These are phyloP conservation scores for Choloepus didactylus DNA, from an alignment of 2,797 vertebrate genomes.

Conservation along the genomic window DNA sequence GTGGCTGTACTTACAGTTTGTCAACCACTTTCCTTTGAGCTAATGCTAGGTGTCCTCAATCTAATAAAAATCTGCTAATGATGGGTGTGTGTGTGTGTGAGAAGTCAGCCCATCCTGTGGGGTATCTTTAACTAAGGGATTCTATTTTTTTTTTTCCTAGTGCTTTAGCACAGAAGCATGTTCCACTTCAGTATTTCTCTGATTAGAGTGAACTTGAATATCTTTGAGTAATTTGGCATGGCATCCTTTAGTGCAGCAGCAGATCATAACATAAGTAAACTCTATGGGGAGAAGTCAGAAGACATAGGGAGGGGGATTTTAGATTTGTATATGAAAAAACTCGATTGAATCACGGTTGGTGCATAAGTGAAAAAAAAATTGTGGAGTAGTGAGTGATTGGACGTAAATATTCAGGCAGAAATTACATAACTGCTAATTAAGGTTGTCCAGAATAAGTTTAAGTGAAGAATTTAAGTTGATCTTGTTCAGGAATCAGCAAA, in stretches of 20 bases:
- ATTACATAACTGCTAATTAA: conserved; percentile 41
- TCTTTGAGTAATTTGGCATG: background rate
- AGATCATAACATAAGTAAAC: conserved; percentile 1
- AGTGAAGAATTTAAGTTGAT: conserved; percentile 34
- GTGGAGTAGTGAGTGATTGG: background rate
- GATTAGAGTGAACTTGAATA: background rate
- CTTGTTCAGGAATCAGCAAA: conserved; percentile 32
- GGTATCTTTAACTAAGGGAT: background rate
- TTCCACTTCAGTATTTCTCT: conserved; percentile 22
- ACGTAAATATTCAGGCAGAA: conserved; percentile 4
- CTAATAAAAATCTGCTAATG: conserved; percentile 73
- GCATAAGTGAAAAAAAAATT: conserved; percentile 14
- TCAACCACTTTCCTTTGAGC: conserved; percentile 26
- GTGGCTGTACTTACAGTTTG: background rate
- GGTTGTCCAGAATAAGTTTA: conserved; percentile 6
- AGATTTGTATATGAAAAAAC: background rate
- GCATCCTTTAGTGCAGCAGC: conserved; percentile 34
- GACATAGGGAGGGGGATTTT: background rate
- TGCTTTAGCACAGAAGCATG: background rate
- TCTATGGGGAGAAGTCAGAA: background rate
- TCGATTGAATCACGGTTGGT: background rate
- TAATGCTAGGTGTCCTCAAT: background rate
- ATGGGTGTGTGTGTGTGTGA: background rate
- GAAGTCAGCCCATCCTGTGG: background rate
- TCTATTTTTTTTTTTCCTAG: conserved; percentile 44